Percentiles rank a stretch among this genome's conserved stretches.
phyloP scores from a whole-genome alignment of 2,888 invertebrate genomes.

The Branchipolynoe longqiensis region DNA sequence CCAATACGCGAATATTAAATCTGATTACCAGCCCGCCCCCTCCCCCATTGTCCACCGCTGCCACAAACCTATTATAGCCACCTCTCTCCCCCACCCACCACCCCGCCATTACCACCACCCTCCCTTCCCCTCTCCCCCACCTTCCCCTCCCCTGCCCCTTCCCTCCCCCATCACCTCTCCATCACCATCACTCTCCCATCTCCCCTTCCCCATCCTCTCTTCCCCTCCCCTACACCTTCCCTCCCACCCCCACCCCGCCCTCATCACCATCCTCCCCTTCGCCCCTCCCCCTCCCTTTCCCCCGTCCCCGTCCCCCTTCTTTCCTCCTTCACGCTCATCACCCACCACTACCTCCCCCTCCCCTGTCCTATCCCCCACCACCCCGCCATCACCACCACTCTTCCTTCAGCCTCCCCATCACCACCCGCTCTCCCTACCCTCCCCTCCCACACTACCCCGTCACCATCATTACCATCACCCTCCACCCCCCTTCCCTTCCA shows the following conservation, averaged over 20 bases:
- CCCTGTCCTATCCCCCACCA: no score
- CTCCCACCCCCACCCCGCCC: background rate
- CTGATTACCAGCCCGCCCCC: slow-evolving; percentile 3
- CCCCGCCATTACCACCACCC: no score
- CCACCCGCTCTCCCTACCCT: no score
- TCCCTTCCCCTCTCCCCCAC: background rate
- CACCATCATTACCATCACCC: no score
- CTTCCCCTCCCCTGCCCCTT: background rate
- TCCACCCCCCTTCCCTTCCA: no score
- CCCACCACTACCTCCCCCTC: no score
- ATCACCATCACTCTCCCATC: background rate
- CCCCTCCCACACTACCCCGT: no score
- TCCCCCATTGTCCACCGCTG: slow-evolving; percentile 10
- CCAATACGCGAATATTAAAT: slow-evolving; percentile 7
- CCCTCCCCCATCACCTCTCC: background rate
- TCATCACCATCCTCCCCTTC: background rate
- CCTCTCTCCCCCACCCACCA: no score
- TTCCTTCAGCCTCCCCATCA: no score
- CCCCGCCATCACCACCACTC: no score
- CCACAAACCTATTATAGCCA: no score
- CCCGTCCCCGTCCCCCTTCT: background rate
- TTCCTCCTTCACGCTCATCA: no score
- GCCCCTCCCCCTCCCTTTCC: background rate
- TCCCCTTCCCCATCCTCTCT: background rate
- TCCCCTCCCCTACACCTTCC: slow-evolving; percentile 7